Conservation (phyloP, 2,113 vertebrate genomes). For the Lontra canadensis region DNA sequence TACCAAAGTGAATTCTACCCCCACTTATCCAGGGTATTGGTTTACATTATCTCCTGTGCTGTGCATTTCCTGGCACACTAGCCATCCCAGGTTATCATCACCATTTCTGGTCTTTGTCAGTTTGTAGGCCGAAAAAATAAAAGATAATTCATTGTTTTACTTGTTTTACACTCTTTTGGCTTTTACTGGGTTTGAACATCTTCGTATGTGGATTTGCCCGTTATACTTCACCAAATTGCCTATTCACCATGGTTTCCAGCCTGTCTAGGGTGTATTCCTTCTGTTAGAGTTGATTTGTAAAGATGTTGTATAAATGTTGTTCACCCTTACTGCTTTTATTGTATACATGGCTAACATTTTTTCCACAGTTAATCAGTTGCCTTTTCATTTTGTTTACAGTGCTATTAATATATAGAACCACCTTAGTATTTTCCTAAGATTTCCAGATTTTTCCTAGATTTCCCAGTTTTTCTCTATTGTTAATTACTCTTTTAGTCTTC, state of each 20-base stretch:
- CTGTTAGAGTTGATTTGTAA: background rate
- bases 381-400: background rate
- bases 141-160: background rate
- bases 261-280: background rate
- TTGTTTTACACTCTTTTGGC: background rate
- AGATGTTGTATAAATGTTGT: background rate
- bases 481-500: background rate
- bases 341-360: background rate
- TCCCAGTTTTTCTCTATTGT: background rate
- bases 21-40: rapidly evolving
- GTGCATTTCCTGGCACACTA: background rate
- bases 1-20: background rate
- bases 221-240: background rate
- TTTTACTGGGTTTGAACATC: background rate
- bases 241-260: background rate
- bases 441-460: too few species aligned
- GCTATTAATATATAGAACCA: background rate
- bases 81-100: background rate
- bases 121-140: background rate
- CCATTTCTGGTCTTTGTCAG: background rate
- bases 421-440: background rate
- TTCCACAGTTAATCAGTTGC: background rate
- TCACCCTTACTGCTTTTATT: background rate
- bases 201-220: background rate
- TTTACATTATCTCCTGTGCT: background rate